phyloP scores from a whole-genome alignment of 2,888 invertebrate genomes.

The Pollenia griseotomentosa region DNA sequence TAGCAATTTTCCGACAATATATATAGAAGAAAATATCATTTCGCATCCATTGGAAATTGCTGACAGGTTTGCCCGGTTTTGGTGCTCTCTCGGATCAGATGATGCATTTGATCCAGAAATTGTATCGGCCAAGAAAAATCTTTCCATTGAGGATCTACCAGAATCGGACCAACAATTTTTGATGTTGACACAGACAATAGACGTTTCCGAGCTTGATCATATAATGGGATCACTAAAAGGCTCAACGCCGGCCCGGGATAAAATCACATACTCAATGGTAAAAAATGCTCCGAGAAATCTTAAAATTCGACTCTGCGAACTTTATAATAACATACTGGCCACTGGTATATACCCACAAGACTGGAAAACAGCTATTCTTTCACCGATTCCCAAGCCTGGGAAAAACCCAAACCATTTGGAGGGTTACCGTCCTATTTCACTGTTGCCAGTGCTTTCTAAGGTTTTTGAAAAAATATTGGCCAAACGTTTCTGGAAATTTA shows the following conservation, averaged over 20 bases:
- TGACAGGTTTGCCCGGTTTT: slow-evolving; percentile 18
- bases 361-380: slow-evolving; percentile 5
- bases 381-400: slow-evolving; percentile 7
- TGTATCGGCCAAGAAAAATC: background rate
- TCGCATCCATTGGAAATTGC: background rate
- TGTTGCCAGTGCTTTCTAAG: slow-evolving; percentile 12
- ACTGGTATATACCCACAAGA: background rate
- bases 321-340: background rate
- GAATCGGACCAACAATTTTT: too few species aligned
- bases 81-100: background rate
- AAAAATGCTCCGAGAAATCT: too few species aligned
- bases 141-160: background rate
- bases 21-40: background rate
- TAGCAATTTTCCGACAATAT: slow-evolving; percentile 17
- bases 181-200: background rate
- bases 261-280: too few species aligned
- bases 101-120: slow-evolving; percentile 16
- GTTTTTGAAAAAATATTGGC: slow-evolving; percentile 18
- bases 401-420: background rate
- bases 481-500: slow-evolving; percentile 15
- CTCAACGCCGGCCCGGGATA: too few species aligned
- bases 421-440: slow-evolving; percentile 12
- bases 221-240: too few species aligned
- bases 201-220: too few species aligned
- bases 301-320: background rate